Evolutionary conservation across 1,140 invertebrate genomes (phyloP), one percentile per base, ranked within the genome.

Genomic region (Mactra quadrangularis): DNA sequence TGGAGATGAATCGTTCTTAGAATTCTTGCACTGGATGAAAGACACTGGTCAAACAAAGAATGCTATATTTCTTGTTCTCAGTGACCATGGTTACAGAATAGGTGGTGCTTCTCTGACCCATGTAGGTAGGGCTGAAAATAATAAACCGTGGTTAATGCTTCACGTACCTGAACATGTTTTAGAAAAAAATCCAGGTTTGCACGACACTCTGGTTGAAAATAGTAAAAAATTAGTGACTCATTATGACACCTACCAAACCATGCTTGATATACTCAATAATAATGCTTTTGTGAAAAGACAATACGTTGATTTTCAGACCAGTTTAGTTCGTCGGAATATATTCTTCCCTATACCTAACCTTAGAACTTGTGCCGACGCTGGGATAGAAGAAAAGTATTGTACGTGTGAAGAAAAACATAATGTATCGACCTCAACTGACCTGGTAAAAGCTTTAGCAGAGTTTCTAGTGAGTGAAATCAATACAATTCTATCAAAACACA

Each of bases 1-100:
- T 2, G 74, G 17, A 0, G 84, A 89, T 47, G 76, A 89, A 31
- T 82, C 89, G 71, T 70, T 90, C 6, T 74, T 84, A 22, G 68
- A 85, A 31, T 86, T 89, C 55, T 27, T 89, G 1, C 66, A 77
- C 17, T 83, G 85, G 25, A 59, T 89, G 60, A 68, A 68, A 31
- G 3, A 27, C 3, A 68, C 76, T n/a, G 53, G 60, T 15, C 81
- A 78, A 9, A 38, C 72, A 6, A 31, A 83, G 0, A 72, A 85
- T 62, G 52, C 57, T 15, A 75, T 85, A 38, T 31, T 85, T 29
- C 27, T 72, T 19, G 19, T 83, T 11, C 41, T 82, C 0, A 82
- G 83, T 59, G 84, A 85, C 50, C 84, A 85, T 77, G 84, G 84
- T 22, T 70, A 52, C 47, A 29, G 84, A 31, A 60, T 82, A 31